These are phyloP conservation scores for Cirrhinus mrigala DNA, from an alignment of 2,797 vertebrate species.

Conservation along the genomic window DNA sequence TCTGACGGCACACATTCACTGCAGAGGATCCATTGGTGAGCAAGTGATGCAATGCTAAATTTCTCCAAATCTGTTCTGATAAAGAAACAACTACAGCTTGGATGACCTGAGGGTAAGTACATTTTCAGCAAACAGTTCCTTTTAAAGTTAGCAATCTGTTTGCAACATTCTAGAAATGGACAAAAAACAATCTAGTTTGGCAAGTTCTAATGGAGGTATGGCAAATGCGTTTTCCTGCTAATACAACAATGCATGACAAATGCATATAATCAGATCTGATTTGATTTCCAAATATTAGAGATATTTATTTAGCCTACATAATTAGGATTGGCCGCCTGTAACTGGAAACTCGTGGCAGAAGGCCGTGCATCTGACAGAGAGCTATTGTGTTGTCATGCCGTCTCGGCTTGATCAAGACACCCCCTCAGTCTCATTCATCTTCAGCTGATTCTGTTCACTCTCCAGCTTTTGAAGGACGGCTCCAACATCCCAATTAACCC, in stretches of 20 bases:
- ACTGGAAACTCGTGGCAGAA: slow-evolving; percentile 23
- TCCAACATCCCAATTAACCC: slow-evolving; percentile 51
- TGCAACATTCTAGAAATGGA: neutral
- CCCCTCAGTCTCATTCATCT: slow-evolving; percentile 46
- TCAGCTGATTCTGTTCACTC: slow-evolving; percentile 24
- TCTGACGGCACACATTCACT: too few species aligned
- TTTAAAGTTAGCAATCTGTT: neutral
- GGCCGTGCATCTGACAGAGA: slow-evolving; percentile 28
- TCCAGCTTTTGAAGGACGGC: slow-evolving; percentile 45
- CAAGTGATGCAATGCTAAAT: too few species aligned
- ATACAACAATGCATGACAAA: neutral
- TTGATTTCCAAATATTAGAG: slow-evolving; percentile 16
- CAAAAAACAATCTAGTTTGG: neutral
- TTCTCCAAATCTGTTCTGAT: too few species aligned
- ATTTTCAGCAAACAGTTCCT: neutral
- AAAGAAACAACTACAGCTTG: too few species aligned
- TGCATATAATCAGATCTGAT: slow-evolving; percentile 7
- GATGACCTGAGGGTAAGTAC: too few species aligned
- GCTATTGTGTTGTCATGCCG: slow-evolving; percentile 19
- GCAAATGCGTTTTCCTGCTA: neutral
- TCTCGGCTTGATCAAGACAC: slow-evolving; percentile 31
- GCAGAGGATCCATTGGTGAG: too few species aligned
- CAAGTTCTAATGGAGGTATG: neutral
- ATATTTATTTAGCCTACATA: slow-evolving; percentile 25
- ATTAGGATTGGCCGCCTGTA: slow-evolving; percentile 20